phyloP scores from a whole-genome alignment of 2,113 vertebrate genomes.

The Sander lucioperca region DNA sequence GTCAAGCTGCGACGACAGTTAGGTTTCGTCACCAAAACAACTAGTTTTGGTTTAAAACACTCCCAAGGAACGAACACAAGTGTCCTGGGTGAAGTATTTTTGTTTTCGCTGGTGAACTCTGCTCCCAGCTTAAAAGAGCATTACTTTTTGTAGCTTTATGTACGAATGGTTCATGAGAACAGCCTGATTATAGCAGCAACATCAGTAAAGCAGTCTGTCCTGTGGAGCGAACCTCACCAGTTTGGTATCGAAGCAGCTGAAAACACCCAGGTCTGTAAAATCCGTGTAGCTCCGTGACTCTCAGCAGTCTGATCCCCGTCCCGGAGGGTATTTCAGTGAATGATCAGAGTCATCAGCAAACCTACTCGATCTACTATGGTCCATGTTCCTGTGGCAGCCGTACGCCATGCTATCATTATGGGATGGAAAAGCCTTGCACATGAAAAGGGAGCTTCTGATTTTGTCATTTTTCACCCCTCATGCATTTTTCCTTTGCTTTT shows the following conservation, averaged over 20 bases:
- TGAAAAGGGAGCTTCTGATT: slow-evolving; percentile 57
- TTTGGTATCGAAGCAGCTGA: neutral
- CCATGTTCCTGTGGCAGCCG: slow-evolving; percentile 37
- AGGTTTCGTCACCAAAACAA: no score
- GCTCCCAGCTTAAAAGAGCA: no score
- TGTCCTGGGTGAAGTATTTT: no score
- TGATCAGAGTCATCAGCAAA: neutral
- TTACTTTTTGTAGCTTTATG: no score
- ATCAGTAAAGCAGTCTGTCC: neutral
- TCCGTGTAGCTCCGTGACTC: neutral
- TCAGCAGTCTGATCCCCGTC: neutral
- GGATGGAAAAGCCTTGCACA: slow-evolving; percentile 36
- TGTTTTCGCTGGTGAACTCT: no score
- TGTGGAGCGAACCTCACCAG: neutral
- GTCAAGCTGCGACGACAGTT: no score
- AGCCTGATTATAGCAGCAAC: neutral
- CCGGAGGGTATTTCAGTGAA: neutral
- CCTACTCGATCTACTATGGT: neutral
- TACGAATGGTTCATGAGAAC: no score
- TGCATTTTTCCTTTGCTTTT: slow-evolving; percentile 43
- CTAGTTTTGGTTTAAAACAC: no score
- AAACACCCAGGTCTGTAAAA: neutral
- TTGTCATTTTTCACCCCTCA: slow-evolving; percentile 28
- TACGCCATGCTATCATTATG: neutral
- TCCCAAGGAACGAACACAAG: no score